Evolutionary conservation across 2,113 vertebrate species (phyloP).

Genomic region (Catharus bicknelli): DNA sequence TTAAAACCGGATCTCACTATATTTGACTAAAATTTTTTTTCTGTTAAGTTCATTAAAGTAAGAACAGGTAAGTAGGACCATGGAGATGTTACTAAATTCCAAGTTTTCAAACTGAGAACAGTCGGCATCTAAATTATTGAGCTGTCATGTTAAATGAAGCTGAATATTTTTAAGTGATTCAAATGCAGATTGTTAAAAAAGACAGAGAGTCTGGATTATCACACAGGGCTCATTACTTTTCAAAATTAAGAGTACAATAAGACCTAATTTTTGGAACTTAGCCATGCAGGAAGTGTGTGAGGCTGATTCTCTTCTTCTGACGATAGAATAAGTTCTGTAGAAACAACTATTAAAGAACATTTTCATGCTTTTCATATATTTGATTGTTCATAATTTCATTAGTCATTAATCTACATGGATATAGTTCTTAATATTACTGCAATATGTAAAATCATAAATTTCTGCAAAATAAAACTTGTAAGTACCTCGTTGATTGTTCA

Average conservation of each 20-base stretch:
- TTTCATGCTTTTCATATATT: background rate
- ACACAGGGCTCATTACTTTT: background rate
- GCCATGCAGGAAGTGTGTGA: background rate
- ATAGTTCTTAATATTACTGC: background rate
- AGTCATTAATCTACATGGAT: background rate
- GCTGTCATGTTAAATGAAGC: conserved; percentile 6
- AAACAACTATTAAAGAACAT: background rate
- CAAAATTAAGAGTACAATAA: background rate
- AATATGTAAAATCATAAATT: background rate
- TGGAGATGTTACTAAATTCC: background rate
- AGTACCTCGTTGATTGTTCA: background rate
- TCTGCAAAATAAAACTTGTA: background rate
- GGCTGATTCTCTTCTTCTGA: background rate
- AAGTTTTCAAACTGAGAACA: background rate
- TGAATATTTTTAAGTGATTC: conserved; percentile 28
- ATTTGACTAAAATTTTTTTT: background rate
- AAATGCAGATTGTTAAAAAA: background rate
- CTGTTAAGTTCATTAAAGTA: background rate
- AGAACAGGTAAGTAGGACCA: background rate
- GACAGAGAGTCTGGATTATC: background rate
- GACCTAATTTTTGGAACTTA: background rate
- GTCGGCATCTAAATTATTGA: conserved; percentile 1
- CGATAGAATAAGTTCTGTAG: background rate
- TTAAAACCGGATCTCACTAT: conserved; percentile 8
- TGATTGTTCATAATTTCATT: background rate